Evolutionary conservation across 2,113 vertebrate species (phyloP).

Genomic region (Montifringilla adamsi): DNA sequence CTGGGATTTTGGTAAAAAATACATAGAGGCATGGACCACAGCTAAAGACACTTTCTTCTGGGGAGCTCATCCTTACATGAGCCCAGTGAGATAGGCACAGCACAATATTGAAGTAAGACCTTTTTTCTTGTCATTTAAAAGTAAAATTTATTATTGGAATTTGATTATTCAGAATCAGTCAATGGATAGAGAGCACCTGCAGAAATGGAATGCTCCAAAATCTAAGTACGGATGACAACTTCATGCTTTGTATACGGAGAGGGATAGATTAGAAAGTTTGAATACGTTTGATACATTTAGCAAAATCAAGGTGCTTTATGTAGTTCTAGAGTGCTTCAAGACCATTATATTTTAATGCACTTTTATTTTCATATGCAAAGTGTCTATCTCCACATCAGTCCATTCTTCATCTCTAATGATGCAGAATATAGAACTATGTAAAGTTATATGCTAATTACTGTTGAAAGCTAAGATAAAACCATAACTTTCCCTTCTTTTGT

Average conservation of each 20-base stretch:
- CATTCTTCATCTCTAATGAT: neutral
- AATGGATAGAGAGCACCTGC: neutral
- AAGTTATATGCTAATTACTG: neutral
- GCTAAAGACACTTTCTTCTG: neutral
- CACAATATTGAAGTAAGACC: neutral
- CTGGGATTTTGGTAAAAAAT: neutral
- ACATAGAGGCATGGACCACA: neutral
- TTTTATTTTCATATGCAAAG: neutral
- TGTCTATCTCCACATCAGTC: neutral
- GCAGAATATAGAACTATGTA: neutral
- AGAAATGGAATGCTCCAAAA: neutral
- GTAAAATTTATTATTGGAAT: neutral
- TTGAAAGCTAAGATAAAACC: neutral
- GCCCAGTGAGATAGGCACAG: neutral
- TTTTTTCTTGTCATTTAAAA: neutral
- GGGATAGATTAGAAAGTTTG: neutral
- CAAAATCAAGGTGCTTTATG: neutral
- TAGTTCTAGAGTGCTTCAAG: neutral
- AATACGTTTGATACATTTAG: neutral
- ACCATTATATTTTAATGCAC: fast-evolving
- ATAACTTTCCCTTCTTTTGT: neutral
- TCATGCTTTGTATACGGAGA: neutral
- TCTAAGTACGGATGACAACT: neutral
- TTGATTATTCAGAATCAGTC: neutral
- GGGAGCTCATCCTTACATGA: neutral